A percentile compares a stretch with the other conserved stretches of the same genome.
Conservation (phyloP, 2,888 invertebrate species). For the Diarsia dahlii region DNA sequence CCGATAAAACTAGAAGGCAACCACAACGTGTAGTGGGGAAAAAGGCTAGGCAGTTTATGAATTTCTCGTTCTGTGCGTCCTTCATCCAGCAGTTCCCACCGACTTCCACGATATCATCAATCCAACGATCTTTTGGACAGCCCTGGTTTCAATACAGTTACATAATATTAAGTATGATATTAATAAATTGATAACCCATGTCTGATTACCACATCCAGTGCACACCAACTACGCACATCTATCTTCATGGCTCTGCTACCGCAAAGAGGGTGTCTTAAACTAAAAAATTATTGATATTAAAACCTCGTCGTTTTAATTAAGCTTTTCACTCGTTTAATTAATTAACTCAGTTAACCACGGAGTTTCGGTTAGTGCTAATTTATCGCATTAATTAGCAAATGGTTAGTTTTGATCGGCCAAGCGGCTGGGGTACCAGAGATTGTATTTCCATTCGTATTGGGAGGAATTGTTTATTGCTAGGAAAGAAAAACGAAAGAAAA, state of each 20-base stretch:
- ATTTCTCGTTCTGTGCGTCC: too few relatives aligned
- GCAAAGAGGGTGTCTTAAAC: conserved; percentile 87
- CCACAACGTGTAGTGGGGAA: too few relatives aligned
- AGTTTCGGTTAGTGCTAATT: conserved; percentile 84
- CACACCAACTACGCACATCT: conserved; percentile 45
- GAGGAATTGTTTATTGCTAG: background rate
- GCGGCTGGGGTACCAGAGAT: conserved; percentile 51
- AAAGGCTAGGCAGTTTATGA: too few relatives aligned
- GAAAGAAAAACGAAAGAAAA: background rate
- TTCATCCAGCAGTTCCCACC: too few relatives aligned
- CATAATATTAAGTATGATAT: too few relatives aligned
- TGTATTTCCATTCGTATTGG: conserved; percentile 32
- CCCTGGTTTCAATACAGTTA: too few relatives aligned
- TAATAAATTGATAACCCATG: background rate
- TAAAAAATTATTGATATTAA: conserved; percentile 89
- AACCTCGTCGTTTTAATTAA: conserved; percentile 86
- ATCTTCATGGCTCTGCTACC: conserved; percentile 65
- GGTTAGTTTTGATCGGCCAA: conserved; percentile 81
- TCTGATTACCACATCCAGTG: conserved; percentile 53
- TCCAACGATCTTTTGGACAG: too few relatives aligned
- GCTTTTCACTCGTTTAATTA: conserved; percentile 88
- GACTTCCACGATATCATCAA: too few relatives aligned
- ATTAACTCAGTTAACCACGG: conserved; percentile 82
- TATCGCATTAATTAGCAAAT: conserved; percentile 87
- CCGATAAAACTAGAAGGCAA: too few relatives aligned